Conservation (phyloP, 2,888 invertebrate genomes). For the Endotricha flammealis region DNA sequence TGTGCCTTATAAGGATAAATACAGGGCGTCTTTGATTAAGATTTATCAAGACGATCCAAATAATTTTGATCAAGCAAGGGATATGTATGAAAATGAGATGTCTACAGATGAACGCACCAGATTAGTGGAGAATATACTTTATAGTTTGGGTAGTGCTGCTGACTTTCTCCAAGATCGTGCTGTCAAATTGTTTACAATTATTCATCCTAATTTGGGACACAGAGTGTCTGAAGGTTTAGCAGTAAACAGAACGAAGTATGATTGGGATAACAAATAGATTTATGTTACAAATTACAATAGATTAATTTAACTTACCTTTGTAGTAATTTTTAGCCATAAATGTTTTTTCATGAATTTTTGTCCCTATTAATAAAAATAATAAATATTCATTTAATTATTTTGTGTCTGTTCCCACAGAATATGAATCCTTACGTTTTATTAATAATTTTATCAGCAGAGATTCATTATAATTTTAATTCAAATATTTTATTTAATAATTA, state of each 20-base stretch:
- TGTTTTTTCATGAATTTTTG: no score
- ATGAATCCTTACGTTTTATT: no score
- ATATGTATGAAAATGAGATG: constrained; percentile 87
- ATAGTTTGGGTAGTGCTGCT: constrained; percentile 80
- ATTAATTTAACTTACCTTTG: no score
- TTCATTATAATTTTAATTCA: no score
- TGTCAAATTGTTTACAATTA: constrained; percentile 87
- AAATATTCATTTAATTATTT: no score
- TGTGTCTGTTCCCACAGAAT: no score
- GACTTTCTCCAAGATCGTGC: constrained; percentile 79
- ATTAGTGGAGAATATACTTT: constrained; percentile 86
- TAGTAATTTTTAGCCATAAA: no score
- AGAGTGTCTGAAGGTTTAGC: constrained; percentile 38
- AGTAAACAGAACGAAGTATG: constrained; percentile 33
- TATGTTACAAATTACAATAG: no score
- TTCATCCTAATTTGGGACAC: constrained; percentile 87
- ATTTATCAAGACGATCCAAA: constrained; percentile 85
- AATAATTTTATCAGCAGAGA: no score
- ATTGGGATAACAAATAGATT: constrained; percentile 26
- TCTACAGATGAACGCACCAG: constrained; percentile 82
- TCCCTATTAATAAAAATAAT: no score
- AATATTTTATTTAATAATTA: no score
- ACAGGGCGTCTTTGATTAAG: constrained; percentile 65
- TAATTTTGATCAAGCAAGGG: constrained; percentile 87
- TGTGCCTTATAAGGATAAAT: constrained; percentile 78